A percentile compares a stretch with the other conserved stretches of the same genome.
phyloP scores from a whole-genome alignment of 2,113 vertebrate species.

The Acrocephalus kingi region DNA sequence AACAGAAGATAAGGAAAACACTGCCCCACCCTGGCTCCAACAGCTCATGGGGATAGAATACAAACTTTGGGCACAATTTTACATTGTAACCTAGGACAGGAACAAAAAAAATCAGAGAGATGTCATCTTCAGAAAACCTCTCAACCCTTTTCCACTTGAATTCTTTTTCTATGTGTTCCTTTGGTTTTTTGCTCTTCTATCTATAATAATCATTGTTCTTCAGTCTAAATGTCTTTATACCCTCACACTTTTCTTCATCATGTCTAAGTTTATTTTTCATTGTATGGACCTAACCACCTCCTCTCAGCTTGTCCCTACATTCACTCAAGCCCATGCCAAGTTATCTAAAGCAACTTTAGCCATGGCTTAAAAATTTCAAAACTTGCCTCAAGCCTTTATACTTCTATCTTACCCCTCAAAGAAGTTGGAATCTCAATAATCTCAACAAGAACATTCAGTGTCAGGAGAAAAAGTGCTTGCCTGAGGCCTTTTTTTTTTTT shows the following conservation, averaged over 20 bases:
- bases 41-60: too few relatives aligned
- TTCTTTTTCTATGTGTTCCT: not conserved
- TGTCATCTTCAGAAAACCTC: not conserved
- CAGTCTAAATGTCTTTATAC: not conserved
- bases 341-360: not conserved
- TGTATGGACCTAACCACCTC: not conserved
- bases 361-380: not conserved
- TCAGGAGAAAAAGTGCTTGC: not conserved
- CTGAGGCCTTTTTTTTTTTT: not conserved
- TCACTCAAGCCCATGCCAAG: not conserved
- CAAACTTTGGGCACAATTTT: too few relatives aligned
- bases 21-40: too few relatives aligned
- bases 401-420: not conserved
- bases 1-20: too few relatives aligned
- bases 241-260: not conserved
- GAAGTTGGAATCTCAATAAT: conserved; percentile 1
- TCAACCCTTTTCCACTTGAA: not conserved
- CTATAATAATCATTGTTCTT: not conserved
- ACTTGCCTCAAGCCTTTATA: not conserved
- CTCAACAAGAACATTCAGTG: not conserved
- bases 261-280: not conserved
- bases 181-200: not conserved
- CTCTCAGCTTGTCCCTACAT: not conserved
- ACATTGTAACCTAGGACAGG: too few relatives aligned
- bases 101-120: not conserved